Evolutionary conservation across 2,797 vertebrate genomes (phyloP).

Genomic region (Melanotaenia parkinsoni): DNA sequence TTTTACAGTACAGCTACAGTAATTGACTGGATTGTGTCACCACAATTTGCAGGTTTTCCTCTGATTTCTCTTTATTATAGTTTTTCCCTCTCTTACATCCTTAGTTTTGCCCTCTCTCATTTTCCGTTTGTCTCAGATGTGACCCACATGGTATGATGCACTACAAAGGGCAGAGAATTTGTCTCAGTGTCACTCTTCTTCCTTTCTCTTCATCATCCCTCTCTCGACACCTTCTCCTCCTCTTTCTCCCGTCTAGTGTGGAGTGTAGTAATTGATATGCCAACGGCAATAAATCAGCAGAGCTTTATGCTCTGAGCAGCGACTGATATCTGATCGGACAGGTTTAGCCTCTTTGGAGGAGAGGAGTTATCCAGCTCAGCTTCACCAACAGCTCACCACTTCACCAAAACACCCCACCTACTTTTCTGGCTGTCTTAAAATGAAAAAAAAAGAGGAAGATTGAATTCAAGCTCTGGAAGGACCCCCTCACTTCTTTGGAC

Average conservation of each 20-base stretch:
- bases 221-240: conserved; percentile 35
- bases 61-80: not conserved
- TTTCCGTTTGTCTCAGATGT: conserved; percentile 34
- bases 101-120: conserved; percentile 14
- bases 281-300: conserved; percentile 85
- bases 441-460: conserved; percentile 27
- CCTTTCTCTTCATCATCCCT: conserved; percentile 49
- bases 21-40: not conserved
- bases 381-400: conserved; percentile 28
- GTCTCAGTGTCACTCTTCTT: conserved; percentile 30
- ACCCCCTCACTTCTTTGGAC: not conserved
- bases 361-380: conserved; percentile 54
- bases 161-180: conserved; percentile 44
- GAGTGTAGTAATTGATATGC: conserved; percentile 87
- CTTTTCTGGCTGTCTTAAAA: conserved; percentile 12
- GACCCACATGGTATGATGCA: conserved; percentile 59
- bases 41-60: not conserved
- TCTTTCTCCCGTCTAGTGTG: conserved; percentile 52
- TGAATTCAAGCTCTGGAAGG: conserved; percentile 10
- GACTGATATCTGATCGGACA: conserved; percentile 81
- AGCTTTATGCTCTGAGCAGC: conserved; percentile 63
- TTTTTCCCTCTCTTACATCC: conserved; percentile 6
- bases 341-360: conserved; percentile 79
- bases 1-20: not conserved
- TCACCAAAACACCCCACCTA: conserved; percentile 10